Evolutionary conservation across 2,888 invertebrate genomes (phyloP).

Genomic region (Portevinia maculata): DNA sequence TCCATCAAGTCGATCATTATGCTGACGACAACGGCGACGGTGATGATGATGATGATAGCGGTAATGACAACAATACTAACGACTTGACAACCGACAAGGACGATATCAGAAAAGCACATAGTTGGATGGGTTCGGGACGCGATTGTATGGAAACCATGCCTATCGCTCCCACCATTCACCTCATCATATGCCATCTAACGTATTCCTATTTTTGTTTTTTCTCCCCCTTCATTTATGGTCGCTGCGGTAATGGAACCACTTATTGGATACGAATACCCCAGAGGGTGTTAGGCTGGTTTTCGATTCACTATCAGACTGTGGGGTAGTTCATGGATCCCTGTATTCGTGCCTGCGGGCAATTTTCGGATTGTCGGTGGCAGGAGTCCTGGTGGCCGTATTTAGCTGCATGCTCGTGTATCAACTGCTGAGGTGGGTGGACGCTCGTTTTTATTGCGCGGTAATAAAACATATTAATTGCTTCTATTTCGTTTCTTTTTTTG

Average conservation of each 20-base stretch:
- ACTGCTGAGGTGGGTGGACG: slow-evolving; percentile 87
- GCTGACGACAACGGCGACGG: slow-evolving; percentile 33
- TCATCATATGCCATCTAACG: slow-evolving; percentile 29
- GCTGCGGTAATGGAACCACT: slow-evolving; percentile 55
- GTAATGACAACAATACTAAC: slow-evolving; percentile 6
- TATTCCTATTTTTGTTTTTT: slow-evolving; percentile 48
- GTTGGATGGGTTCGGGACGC: slow-evolving; percentile 39
- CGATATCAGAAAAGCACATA: slow-evolving; percentile 21
- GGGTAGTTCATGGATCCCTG: slow-evolving; percentile 94
- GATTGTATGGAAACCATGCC: slow-evolving; percentile 55
- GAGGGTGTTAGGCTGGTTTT: slow-evolving; percentile 91
- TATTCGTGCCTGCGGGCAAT: slow-evolving; percentile 94
- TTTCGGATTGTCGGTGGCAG: slow-evolving; percentile 95
- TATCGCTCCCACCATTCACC: slow-evolving; percentile 11
- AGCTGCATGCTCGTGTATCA: slow-evolving; percentile 97
- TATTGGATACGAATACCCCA: slow-evolving; percentile 74
- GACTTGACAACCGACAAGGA: slow-evolving; percentile 31
- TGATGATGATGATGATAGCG: slow-evolving; percentile 15
- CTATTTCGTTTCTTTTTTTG: slow-evolving; percentile 9
- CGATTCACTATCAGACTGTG: slow-evolving; percentile 93
- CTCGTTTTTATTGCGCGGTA: slow-evolving; percentile 19
- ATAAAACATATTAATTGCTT: slow-evolving; percentile 53
- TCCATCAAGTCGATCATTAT: slow-evolving; percentile 67
- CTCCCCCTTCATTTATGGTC: not conserved
- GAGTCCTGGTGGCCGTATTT: slow-evolving; percentile 95